Conservation (phyloP, 2,797 vertebrate genomes). For the Sebastes jordani region DNA sequence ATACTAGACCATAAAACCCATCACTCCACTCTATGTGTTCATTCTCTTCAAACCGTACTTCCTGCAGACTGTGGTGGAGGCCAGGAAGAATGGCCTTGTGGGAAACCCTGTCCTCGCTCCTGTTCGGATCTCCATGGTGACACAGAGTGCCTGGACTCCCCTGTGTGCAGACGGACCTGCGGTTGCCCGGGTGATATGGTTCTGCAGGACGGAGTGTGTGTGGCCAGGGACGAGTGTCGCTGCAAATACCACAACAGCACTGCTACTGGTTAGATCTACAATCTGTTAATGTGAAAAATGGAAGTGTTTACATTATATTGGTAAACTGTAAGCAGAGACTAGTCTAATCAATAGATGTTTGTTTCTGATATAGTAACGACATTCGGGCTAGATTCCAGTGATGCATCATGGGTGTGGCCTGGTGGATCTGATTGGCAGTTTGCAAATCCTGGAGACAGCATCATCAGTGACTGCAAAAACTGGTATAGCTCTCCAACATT, state of each 20-base stretch:
- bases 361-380: background rate
- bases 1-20: background rate
- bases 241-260: constrained; percentile 86
- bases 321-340: background rate
- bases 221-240: constrained; percentile 78
- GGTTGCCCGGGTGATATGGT: constrained; percentile 84
- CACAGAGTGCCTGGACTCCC: constrained; percentile 78
- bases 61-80: constrained; percentile 83
- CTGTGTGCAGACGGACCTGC: constrained; percentile 79
- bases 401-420: constrained; percentile 75
- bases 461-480: constrained; percentile 84
- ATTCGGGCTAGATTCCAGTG: constrained; percentile 69
- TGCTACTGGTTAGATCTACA: constrained; percentile 70
- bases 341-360: background rate
- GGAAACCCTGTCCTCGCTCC: constrained; percentile 86
- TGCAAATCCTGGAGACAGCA: constrained; percentile 82
- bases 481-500: constrained; percentile 72
- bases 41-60: background rate
- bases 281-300: background rate
- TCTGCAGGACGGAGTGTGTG: constrained; percentile 86
- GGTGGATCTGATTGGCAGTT: constrained; percentile 79
- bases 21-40: background rate
- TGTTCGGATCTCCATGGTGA: constrained; percentile 88
- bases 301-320: background rate
- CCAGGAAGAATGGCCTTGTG: constrained; percentile 83